Conservation (phyloP, 1,140 invertebrate species). For the Euura saliciscinereae region DNA sequence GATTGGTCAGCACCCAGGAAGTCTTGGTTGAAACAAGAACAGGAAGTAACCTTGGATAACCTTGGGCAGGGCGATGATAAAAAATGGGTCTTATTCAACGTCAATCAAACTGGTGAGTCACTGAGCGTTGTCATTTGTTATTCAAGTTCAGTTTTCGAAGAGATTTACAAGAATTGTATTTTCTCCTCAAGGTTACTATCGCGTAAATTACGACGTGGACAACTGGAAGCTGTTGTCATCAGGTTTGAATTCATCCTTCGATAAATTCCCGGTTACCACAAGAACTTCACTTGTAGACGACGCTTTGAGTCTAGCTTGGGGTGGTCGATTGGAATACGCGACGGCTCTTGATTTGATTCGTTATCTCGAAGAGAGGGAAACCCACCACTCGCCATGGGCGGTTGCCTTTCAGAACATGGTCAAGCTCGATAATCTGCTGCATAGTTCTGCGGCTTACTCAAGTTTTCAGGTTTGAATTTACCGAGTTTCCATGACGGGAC, state of each 20-base stretch:
- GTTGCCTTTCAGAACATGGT: slow-evolving; percentile 59
- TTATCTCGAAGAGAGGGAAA: slow-evolving; percentile 66
- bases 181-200: slow-evolving; percentile 61
- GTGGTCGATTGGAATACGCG: slow-evolving; percentile 64
- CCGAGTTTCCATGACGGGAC: not conserved
- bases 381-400: slow-evolving; percentile 67
- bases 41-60: slow-evolving; percentile 32
- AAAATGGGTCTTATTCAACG: slow-evolving; percentile 64
- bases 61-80: slow-evolving; percentile 28
- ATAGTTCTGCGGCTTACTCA: slow-evolving; percentile 38
- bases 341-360: slow-evolving; percentile 66
- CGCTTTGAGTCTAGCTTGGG: slow-evolving; percentile 59
- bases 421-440: slow-evolving; percentile 52
- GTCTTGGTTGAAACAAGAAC: slow-evolving; percentile 47
- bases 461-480: slow-evolving; percentile 37
- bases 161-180: not conserved
- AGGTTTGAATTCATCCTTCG: slow-evolving; percentile 52
- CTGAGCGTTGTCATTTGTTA: not conserved
- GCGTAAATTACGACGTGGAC: slow-evolving; percentile 68
- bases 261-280: slow-evolving; percentile 59
- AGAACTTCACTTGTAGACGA: slow-evolving; percentile 69
- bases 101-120: slow-evolving; percentile 58
- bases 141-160: not conserved
- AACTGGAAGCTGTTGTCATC: slow-evolving; percentile 66
- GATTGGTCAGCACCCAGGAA: slow-evolving; percentile 39